Evolutionary conservation across 1,140 invertebrate genomes (phyloP).

Genomic region (Goniozus legneri): DNA sequence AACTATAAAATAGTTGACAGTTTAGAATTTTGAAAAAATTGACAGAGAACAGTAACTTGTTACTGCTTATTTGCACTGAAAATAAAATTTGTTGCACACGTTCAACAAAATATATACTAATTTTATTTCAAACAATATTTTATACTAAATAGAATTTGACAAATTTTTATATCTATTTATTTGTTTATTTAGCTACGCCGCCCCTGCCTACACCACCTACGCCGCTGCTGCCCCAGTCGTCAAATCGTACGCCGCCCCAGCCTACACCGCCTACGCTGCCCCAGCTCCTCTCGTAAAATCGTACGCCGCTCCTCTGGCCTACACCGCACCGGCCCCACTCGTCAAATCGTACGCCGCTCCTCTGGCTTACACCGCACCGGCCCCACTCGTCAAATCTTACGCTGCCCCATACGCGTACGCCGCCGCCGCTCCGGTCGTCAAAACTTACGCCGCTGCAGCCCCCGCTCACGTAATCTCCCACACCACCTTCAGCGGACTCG

Average conservation of each 20-base stretch:
- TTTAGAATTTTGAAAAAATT: too few relatives aligned
- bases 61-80: too few relatives aligned
- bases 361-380: conserved; percentile 29
- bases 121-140: too few relatives aligned
- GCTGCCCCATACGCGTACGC: conserved; percentile 44
- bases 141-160: too few relatives aligned
- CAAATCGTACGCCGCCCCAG: too few relatives aligned
- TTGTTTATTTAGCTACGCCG: conserved; percentile 49
- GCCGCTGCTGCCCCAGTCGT: conserved; percentile 51
- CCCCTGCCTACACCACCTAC: conserved; percentile 47
- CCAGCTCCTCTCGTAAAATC: conserved; percentile 31
- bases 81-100: too few relatives aligned
- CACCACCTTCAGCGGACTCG: conserved; percentile 21
- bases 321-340: conserved; percentile 21
- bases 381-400: conserved; percentile 29
- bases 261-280: conserved; percentile 5
- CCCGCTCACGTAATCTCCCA: conserved; percentile 28
- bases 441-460: conserved; percentile 54
- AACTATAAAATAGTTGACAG: too few relatives aligned
- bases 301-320: conserved; percentile 44
- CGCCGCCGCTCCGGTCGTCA: conserved; percentile 26
- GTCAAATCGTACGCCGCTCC: conserved; percentile 43
- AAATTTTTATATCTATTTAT: too few relatives aligned
- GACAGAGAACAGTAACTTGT: too few relatives aligned
- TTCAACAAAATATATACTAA: too few relatives aligned